A percentile compares a stretch with the other conserved stretches of the same genome.
These are phyloP conservation scores for Gymnothorax reevesii DNA, from an alignment of 2,797 vertebrate genomes.

Conservation along the genomic window DNA sequence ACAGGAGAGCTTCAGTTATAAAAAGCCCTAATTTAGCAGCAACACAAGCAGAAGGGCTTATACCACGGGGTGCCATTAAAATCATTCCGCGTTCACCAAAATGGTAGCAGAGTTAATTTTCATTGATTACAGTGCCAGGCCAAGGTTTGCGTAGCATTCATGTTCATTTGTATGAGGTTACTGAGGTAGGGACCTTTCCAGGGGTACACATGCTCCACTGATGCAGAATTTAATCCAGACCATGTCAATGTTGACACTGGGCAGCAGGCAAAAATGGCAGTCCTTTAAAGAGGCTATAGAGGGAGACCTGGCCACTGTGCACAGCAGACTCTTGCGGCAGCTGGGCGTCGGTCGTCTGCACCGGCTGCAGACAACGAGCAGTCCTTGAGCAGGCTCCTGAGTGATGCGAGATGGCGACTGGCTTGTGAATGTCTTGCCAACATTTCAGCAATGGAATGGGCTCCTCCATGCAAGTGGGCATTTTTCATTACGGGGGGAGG, in stretches of 20 bases:
- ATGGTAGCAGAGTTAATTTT: background rate
- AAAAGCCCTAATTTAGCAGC: constrained; percentile 3
- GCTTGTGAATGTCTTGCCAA: background rate
- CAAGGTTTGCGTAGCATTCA: background rate
- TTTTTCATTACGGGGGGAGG: background rate
- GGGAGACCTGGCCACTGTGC: background rate
- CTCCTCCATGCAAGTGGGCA: background rate
- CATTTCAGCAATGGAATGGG: background rate
- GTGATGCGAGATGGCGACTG: background rate
- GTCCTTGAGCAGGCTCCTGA: background rate
- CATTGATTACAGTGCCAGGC: background rate
- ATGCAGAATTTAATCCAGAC: background rate
- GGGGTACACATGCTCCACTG: background rate
- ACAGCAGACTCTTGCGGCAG: background rate
- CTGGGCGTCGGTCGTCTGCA: background rate
- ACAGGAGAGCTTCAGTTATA: constrained; percentile 32
- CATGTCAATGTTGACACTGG: background rate
- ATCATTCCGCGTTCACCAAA: background rate
- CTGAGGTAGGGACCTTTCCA: background rate
- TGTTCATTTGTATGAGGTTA: background rate
- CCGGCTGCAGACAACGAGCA: background rate
- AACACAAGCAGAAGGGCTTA: constrained; percentile 11
- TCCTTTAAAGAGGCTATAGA: too few relatives aligned
- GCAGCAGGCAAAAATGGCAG: too few relatives aligned
- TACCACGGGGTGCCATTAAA: background rate